Base-by-base conservation (phyloP, 1,140 invertebrate genomes). In the Zophobas atratus region DNA sequence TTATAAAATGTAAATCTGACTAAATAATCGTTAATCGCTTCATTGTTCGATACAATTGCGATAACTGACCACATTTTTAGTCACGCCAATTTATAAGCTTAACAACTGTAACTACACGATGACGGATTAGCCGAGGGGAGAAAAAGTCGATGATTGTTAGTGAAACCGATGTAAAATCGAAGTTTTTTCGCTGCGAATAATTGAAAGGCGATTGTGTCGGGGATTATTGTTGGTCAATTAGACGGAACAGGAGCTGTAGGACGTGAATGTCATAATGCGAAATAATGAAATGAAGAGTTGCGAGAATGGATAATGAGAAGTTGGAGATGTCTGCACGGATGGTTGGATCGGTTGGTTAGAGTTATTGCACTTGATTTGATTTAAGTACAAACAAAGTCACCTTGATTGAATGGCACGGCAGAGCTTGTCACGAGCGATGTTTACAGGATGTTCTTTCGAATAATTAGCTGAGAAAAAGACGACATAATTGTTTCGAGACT, bases 51-150 rank as follows among this genome's bases (percentile, higher is more conserved):
- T 77, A 73, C 76, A 77, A 77, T 77, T 77, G 76, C 76, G 60
- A 67, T 76, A 76, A 76, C 67, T 77, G 76, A 77, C 76, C 76
- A 77, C 76, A 77, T 77, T 77, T 77, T 77, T 77, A 77, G 76
- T 77, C 70, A 77, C 76, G 76, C 38, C 46, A 77, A 77, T 77
- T 77, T 57, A 48, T 73, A 73, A 55, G 49, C 76, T 73, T 71
- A 77, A 77, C 76, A 36, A 72, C 70, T 77, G 75, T 76, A 75
- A 56, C 72, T 75, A 55, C 32, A 70, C 3, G 53, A 35, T 2
- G 57, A 20, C 20, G 60, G 60, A 67, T 67, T 67, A 67, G 46
- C 8, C 51, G 8, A 41, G 60, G 38, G 38, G 60, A 38, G 71
- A 43, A 73, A 73, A 73, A 73, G 55, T 55, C 71, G 70, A 71